Percentiles rank a stretch among this genome's conserved stretches.
phyloP scores from a whole-genome alignment of 1,140 invertebrate species.

The Drosophila leontia region DNA sequence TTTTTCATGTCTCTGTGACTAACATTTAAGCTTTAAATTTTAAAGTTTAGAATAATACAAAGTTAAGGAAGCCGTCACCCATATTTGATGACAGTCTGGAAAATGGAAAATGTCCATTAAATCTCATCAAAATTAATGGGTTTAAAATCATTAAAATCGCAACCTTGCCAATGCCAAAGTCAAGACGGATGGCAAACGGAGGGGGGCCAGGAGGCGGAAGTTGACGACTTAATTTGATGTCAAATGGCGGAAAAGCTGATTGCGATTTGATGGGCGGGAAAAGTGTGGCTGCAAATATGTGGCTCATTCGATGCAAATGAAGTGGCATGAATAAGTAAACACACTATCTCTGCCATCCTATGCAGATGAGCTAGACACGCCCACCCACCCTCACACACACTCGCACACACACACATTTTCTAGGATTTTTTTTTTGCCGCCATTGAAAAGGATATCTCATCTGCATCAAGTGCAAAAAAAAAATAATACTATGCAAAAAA shows the following conservation, averaged over 20 bases:
- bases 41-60: neutral
- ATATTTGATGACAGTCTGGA: neutral
- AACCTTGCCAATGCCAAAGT: constrained; percentile 3
- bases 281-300: constrained; percentile 9
- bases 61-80: neutral
- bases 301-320: constrained; percentile 51
- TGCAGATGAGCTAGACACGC: constrained; percentile 24
- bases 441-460: constrained; percentile 35
- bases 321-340: constrained; percentile 59
- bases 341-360: constrained; percentile 27
- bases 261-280: constrained; percentile 24
- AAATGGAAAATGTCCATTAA: neutral
- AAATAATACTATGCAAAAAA: neutral
- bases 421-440: constrained; percentile 10
- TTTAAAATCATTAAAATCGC: constrained; percentile 16
- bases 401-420: neutral
- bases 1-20: too few species aligned
- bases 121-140: constrained; percentile 2
- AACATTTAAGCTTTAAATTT: too few species aligned
- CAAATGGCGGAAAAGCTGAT: constrained; percentile 27
- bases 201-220: too few species aligned
- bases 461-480: constrained; percentile 51
- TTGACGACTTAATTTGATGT: constrained; percentile 38
- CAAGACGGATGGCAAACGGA: neutral
- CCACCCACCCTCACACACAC: neutral